These are phyloP conservation scores for Darevskia mixta DNA, from an alignment of 2,797 vertebrate species.

Conservation along the genomic window DNA sequence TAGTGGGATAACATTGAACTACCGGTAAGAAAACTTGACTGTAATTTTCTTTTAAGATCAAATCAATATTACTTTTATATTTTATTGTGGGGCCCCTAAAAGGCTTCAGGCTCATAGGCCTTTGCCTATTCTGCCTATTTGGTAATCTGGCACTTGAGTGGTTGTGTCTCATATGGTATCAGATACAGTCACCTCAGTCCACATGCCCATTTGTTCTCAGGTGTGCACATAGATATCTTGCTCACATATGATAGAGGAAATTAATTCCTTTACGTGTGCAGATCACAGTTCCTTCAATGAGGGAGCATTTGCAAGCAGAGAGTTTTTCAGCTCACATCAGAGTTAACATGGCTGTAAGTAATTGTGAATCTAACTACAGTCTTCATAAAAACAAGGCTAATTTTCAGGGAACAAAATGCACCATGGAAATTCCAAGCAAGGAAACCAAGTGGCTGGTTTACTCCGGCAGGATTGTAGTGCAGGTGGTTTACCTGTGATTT, in stretches of 20 bases:
- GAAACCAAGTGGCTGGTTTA: slow-evolving; percentile 13
- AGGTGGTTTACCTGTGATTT: slow-evolving; percentile 53
- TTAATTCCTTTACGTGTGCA: not conserved
- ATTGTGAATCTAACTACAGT: not conserved
- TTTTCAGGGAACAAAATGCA: not conserved
- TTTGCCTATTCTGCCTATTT: too few species aligned
- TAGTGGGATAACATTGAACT: too few species aligned
- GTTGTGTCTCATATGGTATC: not conserved
- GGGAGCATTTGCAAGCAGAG: not conserved
- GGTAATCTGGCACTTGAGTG: too few species aligned
- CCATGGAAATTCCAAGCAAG: not conserved
- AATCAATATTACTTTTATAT: too few species aligned
- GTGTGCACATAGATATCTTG: not conserved
- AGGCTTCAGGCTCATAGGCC: too few species aligned
- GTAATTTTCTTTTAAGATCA: too few species aligned
- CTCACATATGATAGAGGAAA: not conserved
- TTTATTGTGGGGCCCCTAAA: too few species aligned
- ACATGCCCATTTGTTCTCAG: not conserved
- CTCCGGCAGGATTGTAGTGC: slow-evolving; percentile 29
- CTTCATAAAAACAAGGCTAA: not conserved
- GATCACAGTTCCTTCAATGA: not conserved
- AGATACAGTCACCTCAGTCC: not conserved
- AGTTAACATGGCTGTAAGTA: not conserved
- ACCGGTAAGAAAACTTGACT: too few species aligned
- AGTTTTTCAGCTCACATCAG: not conserved